Conservation (phyloP, 2,797 vertebrate species). For the Etheostoma nigrum region DNA sequence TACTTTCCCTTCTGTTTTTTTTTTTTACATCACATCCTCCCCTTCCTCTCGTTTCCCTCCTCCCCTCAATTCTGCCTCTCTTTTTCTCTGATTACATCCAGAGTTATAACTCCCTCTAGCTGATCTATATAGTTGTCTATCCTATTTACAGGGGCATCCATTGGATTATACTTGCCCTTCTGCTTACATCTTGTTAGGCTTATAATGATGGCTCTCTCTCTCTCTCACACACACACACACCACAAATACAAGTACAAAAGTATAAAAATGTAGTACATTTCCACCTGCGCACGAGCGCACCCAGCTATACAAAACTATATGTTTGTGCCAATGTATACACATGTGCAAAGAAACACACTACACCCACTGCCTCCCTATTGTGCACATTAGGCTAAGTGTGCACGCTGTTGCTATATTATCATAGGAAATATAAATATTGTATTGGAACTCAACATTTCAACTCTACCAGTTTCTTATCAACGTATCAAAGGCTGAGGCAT, state of each 20-base stretch:
- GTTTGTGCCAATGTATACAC: background rate
- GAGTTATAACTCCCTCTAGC: constrained; percentile 65
- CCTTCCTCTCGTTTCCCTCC: background rate
- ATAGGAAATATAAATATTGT: constrained; percentile 13
- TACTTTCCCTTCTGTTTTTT: constrained; percentile 7
- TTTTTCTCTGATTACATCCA: constrained; percentile 68
- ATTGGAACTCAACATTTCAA: background rate
- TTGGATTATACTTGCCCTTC: constrained; percentile 59
- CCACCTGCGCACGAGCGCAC: background rate
- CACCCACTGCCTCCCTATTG: background rate
- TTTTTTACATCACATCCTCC: constrained; percentile 8
- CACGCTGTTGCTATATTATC: background rate
- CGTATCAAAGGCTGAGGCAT: no score
- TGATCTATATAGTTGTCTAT: constrained; percentile 70
- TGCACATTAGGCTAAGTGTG: constrained; percentile 3
- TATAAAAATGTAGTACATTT: background rate
- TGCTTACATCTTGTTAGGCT: constrained; percentile 62
- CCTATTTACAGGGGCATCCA: constrained; percentile 65
- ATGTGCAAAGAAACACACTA: background rate
- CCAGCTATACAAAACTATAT: background rate
- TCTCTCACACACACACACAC: background rate
- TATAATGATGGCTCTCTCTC: constrained; percentile 43
- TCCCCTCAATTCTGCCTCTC: constrained; percentile 14
- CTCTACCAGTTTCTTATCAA: no score
- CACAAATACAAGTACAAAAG: background rate